Base-by-base conservation (phyloP, 2,113 vertebrate genomes). In the Corythornis madagascariensis region DNA sequence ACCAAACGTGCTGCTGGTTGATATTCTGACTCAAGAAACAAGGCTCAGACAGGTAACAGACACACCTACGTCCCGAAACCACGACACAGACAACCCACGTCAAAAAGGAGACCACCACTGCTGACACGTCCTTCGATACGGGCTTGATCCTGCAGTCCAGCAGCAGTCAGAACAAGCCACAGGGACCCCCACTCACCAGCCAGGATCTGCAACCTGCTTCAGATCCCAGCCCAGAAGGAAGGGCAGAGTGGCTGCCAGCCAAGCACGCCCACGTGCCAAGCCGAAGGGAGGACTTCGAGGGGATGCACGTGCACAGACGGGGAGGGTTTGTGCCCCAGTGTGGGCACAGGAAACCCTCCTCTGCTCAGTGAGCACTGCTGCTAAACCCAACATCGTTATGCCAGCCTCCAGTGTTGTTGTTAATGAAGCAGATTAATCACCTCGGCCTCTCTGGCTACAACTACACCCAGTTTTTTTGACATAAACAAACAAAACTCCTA, bases 301-400 rank as follows among this genome's bases (percentile, higher is more conserved):
- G 59, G 66, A 79, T 50, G 74, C 7, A 1, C 42, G 76, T 50
- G 74, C 7, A 1, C 42, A 31, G 67, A 21, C 38, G 14, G 20
- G 47, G 6, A 2, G 8, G 52, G 50, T 85, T 77, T 82, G 67
- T 66, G 60, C 18, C 43, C 3, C 24, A 88, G 50, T 56, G 83
- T 92, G 92, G 93, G 93, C 65, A 90, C 55, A 86, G 71, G 93
- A 88, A 93, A 40, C 38, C 67, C 70, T 60, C 61, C 2, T 1
- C 60, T 73, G 86, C 76, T 78, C 86, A 60, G 22, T 33, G 74
- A 89, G 42, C 22, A 40, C 5, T 59, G 33, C 83, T 74, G 70
- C 65, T 65, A 52, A 75, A 43, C 48, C 60, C 11, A 0, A 1
- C 0, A 50, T 29, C 74, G 4, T 47, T 43, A 53, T 26, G 70